These are phyloP conservation scores for Spinus olivaceus DNA, from an alignment of 2,797 vertebrate species.

Conservation along the genomic window DNA sequence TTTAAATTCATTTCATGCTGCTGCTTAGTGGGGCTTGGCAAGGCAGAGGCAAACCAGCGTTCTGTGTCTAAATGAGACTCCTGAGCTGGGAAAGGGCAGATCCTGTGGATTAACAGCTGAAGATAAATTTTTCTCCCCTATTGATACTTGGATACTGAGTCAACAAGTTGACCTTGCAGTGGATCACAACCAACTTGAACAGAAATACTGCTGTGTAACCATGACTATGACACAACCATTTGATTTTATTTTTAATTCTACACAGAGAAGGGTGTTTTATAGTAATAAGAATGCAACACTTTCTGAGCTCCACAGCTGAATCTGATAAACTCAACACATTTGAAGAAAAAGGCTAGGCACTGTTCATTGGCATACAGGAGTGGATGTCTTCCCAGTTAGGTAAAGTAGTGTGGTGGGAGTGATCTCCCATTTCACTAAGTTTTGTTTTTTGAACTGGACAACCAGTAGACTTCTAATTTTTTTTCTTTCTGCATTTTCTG, in stretches of 20 bases:
- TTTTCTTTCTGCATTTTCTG: not conserved
- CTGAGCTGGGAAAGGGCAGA: constrained; percentile 33
- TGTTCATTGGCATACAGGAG: not conserved
- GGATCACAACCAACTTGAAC: not conserved
- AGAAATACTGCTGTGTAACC: not conserved
- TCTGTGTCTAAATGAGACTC: constrained; percentile 45
- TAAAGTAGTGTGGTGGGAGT: not conserved
- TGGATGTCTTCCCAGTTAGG: not conserved
- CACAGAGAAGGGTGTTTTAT: not conserved
- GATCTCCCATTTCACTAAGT: not conserved
- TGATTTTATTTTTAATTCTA: not conserved
- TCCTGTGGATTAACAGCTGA: constrained; percentile 39
- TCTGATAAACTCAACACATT: not conserved
- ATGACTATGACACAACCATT: not conserved
- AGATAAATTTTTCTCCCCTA: not conserved
- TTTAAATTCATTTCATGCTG: constrained; percentile 73
- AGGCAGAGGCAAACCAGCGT: constrained; percentile 12
- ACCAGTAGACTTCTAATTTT: not conserved
- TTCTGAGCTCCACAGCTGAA: not conserved
- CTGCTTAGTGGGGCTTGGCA: constrained; percentile 68
- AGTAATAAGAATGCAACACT: not conserved
- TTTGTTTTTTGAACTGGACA: not conserved
- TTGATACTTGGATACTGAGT: not conserved
- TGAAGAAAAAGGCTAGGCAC: not conserved
- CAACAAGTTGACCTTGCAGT: constrained; percentile 40